Evolutionary conservation across 2,888 invertebrate genomes (phyloP), one percentile per base, ranked within the genome.

Genomic region (Parnassius mnemosyne): DNA sequence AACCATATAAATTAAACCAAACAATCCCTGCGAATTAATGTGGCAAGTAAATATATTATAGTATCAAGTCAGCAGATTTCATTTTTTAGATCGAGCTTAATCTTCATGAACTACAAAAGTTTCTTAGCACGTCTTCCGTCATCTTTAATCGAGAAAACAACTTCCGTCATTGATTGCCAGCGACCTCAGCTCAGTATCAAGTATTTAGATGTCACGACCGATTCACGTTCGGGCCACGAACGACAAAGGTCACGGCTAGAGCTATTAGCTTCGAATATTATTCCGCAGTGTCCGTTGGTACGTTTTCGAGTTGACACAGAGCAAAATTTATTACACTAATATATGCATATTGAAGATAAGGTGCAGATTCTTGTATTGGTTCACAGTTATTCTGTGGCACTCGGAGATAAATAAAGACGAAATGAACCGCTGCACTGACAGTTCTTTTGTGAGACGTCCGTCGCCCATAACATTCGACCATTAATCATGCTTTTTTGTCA

Each of bases 401-500:
- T 16, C 13, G 57, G 50, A 60, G 53, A 49, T 63, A 34, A 56
- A 49, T 47, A 58, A 57, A 58, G 62, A 54, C 53, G 46, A 61
- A 61, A 61, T 61, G 44, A 65, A 64, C 57, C 59, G 44, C 49
- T 49, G 55, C 60, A 78, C 83, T 79, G 84, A 82, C 85, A 85
- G 76, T 74, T 81, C 82, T 78, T 85, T 88, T 84, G 81, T 84
- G 81, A 77, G 44, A 20, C 54, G 77, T 77, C 78, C 76, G 79
- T 77, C 78, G 79, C 77, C 73, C 77, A 77, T 65, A 71, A 65
- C 68, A 66, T 73, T 69, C 72, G 75, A 77, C 77, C 88, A 90
- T 90, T 85, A 89, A 90, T 90, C 90, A 89, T 79, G 57, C 70
- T 88, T 90, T 89, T 89, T 90, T 89, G 88, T 89, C 89, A 89